These are phyloP conservation scores for Erpobdella octoculata DNA, from an alignment of 2,888 invertebrate genomes.

Conservation along the genomic window DNA sequence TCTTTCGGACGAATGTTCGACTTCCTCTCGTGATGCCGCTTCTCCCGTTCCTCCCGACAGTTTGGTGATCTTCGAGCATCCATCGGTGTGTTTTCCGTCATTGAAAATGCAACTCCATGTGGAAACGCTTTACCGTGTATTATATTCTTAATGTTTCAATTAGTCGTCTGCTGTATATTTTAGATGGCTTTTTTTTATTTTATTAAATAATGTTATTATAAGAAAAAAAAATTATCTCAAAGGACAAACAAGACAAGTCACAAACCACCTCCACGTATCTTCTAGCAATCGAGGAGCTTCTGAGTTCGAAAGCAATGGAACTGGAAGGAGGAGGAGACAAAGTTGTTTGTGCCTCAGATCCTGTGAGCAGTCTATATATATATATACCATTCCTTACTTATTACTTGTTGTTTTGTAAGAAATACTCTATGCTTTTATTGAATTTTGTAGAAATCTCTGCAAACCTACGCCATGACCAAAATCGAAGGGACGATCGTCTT, in stretches of 20 bases:
- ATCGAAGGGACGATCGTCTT: conserved; percentile 10
- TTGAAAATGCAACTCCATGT: too few relatives aligned
- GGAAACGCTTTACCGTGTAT: background rate
- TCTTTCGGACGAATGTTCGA: background rate
- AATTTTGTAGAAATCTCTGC: background rate
- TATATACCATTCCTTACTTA: background rate
- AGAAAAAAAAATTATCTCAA: too few relatives aligned
- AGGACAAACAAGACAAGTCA: background rate
- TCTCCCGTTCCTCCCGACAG: background rate
- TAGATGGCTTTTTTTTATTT: background rate
- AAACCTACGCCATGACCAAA: background rate
- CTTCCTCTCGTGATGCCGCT: background rate
- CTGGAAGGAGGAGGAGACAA: background rate
- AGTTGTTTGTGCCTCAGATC: background rate
- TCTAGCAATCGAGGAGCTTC: background rate
- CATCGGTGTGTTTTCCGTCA: background rate
- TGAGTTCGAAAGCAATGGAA: background rate
- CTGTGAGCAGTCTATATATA: background rate
- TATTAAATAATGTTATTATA: background rate
- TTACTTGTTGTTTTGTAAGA: background rate
- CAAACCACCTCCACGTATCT: background rate
- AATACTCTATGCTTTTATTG: background rate
- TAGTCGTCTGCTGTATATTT: background rate
- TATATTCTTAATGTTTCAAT: background rate
- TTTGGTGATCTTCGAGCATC: background rate